Percentiles rank a stretch among this genome's conserved stretches.
Conservation (phyloP, 2,797 vertebrate genomes). For the Gymnocypris eckloni region DNA sequence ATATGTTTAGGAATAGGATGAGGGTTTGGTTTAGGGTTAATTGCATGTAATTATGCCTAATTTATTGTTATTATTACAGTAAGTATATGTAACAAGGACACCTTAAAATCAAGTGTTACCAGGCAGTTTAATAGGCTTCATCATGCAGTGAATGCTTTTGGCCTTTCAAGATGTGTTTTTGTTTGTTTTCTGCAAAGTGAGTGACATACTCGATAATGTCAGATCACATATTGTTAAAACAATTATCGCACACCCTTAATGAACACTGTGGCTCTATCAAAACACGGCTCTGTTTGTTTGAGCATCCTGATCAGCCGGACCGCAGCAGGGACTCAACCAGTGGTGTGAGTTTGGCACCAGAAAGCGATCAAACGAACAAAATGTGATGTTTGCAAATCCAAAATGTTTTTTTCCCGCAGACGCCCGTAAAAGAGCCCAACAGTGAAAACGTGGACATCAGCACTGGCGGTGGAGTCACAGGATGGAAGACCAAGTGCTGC, state of each 20-base stretch:
- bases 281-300: not conserved
- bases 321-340: not conserved
- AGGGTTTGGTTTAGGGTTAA: not conserved
- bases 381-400: not conserved
- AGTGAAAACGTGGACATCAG: conserved; percentile 99
- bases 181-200: too few relatives aligned
- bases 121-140: not conserved
- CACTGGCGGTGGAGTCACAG: conserved; percentile 92
- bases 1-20: not conserved
- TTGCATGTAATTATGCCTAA: not conserved
- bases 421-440: conserved; percentile 99
- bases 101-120: not conserved
- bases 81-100: not conserved
- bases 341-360: not conserved
- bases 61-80: not conserved
- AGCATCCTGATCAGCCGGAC: conserved; percentile 1
- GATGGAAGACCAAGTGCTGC: conserved; percentile 99
- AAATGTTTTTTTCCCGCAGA: conserved; percentile 75
- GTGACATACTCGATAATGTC: too few relatives aligned
- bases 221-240: too few relatives aligned
- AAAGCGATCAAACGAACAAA: not conserved
- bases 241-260: not conserved
- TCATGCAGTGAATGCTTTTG: not conserved
- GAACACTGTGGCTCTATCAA: not conserved
- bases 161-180: too few relatives aligned